Percentiles rank a stretch among this genome's conserved stretches.
Evolutionary conservation across 2,888 invertebrate genomes (phyloP).

Genomic region (Cantharis rufa): DNA sequence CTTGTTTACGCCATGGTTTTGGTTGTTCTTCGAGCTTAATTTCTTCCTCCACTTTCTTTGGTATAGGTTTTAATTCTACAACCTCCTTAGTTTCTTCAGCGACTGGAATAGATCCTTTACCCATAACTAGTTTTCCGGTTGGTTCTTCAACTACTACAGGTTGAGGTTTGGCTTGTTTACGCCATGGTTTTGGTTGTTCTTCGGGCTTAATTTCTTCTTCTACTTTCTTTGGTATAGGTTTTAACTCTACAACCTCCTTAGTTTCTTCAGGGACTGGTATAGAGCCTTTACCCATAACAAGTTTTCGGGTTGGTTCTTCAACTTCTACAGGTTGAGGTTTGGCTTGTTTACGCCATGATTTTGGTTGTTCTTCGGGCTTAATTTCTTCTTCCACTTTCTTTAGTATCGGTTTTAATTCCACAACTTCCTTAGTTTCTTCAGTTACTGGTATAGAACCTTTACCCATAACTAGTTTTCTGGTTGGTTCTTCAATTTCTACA

Average conservation of each 20-base stretch:
- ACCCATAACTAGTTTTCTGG: constrained; percentile 46
- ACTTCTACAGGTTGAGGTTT: constrained; percentile 47
- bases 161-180: constrained; percentile 52
- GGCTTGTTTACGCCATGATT: constrained; percentile 50
- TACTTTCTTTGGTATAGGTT: constrained; percentile 44
- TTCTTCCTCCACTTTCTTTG: constrained; percentile 35
- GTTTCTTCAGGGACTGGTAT: constrained; percentile 46
- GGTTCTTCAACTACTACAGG: constrained; percentile 44
- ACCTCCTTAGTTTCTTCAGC: constrained; percentile 46
- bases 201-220: constrained; percentile 25
- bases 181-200: constrained; percentile 47
- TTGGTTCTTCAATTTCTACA: constrained; percentile 44
- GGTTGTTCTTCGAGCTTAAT: constrained; percentile 38
- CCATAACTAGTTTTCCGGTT: constrained; percentile 46
- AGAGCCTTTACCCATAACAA: constrained; percentile 52
- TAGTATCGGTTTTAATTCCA: constrained; percentile 49
- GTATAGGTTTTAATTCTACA: constrained; percentile 48
- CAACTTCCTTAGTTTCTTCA: constrained; percentile 46
- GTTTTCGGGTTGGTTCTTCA: constrained; percentile 44
- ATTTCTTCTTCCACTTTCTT: constrained; percentile 19
- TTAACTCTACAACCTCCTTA: constrained; percentile 49
- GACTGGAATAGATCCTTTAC: constrained; percentile 51
- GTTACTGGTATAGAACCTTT: constrained; percentile 51
- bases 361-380: constrained; percentile 39
- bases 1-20: constrained; percentile 49